Evolutionary conservation across 2,797 vertebrate species (phyloP).

Genomic region (Sciurus vulgaris): DNA sequence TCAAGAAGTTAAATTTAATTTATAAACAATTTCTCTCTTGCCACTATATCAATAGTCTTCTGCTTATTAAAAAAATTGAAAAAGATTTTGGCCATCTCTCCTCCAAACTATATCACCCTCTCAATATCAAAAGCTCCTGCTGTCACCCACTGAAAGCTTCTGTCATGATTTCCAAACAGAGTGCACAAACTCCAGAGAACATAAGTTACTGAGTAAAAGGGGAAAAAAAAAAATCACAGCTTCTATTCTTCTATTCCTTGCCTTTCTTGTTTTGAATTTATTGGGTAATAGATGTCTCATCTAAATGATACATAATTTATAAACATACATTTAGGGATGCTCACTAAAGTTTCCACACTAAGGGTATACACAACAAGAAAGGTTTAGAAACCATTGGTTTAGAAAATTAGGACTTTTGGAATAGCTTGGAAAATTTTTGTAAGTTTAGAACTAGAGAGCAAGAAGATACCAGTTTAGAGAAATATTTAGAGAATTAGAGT

Average conservation of each 20-base stretch:
- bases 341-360: slow-evolving; percentile 41
- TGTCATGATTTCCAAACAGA: neutral
- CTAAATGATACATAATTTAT: slow-evolving; percentile 3
- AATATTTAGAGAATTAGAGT: neutral
- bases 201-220: neutral
- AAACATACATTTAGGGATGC: neutral
- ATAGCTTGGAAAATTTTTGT: neutral
- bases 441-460: neutral
- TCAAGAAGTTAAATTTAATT: slow-evolving; percentile 22
- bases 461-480: neutral
- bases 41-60: neutral
- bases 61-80: neutral
- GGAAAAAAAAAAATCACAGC: neutral
- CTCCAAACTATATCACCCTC: neutral
- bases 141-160: neutral
- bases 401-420: neutral
- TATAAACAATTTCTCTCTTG: neutral
- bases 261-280: slow-evolving; percentile 3
- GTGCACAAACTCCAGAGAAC: neutral
- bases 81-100: neutral
- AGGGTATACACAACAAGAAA: neutral
- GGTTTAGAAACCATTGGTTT: neutral
- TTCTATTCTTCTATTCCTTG: neutral
- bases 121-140: neutral
- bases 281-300: neutral